Evolutionary conservation across 1,140 invertebrate genomes (phyloP), one percentile per base, ranked within the genome.

Genomic region (Helicoverpa armigera): DNA sequence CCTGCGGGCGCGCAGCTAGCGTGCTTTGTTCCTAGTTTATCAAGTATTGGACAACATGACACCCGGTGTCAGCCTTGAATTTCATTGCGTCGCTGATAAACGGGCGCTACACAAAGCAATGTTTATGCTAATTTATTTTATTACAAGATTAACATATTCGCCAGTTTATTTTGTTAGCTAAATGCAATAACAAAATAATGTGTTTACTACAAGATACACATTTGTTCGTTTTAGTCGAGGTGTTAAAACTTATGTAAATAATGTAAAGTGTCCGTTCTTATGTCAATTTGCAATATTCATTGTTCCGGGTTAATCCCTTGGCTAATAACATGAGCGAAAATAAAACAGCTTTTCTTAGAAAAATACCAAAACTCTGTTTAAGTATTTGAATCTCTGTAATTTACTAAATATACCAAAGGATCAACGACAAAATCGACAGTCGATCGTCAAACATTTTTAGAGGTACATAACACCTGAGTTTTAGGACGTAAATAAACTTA

Each of bases 81-180:
- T 89, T 88, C 88, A 90, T 87, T 86, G 87, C 83, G 73, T 73
- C 77, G 79, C 81, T 85, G 87, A 89, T 90, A 91, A 89, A 87
- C 85, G 69, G 72, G 83, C 81, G 77, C 79, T 60, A 76, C 83
- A 87, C 85, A 87, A 83, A 85, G 81, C 84, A 88, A 77, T 87
- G 84, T 89, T 89, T 91, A 90, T 89, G 85, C 87, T 86, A 89
- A 89, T 89, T 85, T 86, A 88, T 87, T 87, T 90, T 85, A 90
- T 88, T 89, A 82, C 81, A 81, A 81, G 85, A 88, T 90, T 90
- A 88, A 87, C 87, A 90, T 89, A 86, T 86, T 85, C 35, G 48
- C 48, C 29, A 48, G 65, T 81, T 79, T 79, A 72, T 72, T 78
- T 78, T 63, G 80, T 81, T 77, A 13, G 29, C 48, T 70, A 29